Evolutionary conservation across 2,888 invertebrate species (phyloP), one percentile per base, ranked within the genome.

Genomic region (Lithophane semibrunnea): DNA sequence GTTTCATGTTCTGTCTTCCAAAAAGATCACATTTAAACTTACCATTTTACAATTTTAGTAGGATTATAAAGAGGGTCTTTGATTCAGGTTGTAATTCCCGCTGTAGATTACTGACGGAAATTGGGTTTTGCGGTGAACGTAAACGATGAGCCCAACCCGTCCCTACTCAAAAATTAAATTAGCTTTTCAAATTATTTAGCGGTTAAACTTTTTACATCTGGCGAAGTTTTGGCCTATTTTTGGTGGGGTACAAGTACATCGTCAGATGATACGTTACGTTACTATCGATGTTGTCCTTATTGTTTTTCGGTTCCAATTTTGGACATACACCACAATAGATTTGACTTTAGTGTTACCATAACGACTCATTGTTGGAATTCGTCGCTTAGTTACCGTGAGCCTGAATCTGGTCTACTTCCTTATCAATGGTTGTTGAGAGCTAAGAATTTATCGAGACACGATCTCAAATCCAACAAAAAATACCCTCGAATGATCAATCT

Each of bases 81-180:
- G 21, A 65, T 65, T 44, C 52, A 54, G 56, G 29, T 68, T 63
- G 49, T 82, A 77, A 82, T 77, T 66, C 78, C 63, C 63, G 37
- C 58, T 49, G 54, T 73, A 70, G 69, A 77, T 83, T 83, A 83
- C 78, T 29, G 24, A 65, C 83, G 83, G 77, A 83, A 83, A 83
- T 83, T 86, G 74, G 54, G 44, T 77, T 85, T 77, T 65, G 69
- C 77, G 60, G 64, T 61, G 42, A 65, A 44, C 66, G 69, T 69
- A 69, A 82, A 60, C 60, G 83, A 72, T 42, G 63, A 80, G 52
- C 58, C 18, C n/a, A n/a, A n/a, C 18, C 54, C 58, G 18, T 29
- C 68, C 64, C 56, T 54, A 49, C 58, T 71, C 37, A 56, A 73
- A 82, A 77, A 82, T 82, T 75, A 63, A 86, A 83, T 83, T 75